Evolutionary conservation across 2,797 vertebrate genomes (phyloP).

Genomic region (Chiloscyllium punctatum): DNA sequence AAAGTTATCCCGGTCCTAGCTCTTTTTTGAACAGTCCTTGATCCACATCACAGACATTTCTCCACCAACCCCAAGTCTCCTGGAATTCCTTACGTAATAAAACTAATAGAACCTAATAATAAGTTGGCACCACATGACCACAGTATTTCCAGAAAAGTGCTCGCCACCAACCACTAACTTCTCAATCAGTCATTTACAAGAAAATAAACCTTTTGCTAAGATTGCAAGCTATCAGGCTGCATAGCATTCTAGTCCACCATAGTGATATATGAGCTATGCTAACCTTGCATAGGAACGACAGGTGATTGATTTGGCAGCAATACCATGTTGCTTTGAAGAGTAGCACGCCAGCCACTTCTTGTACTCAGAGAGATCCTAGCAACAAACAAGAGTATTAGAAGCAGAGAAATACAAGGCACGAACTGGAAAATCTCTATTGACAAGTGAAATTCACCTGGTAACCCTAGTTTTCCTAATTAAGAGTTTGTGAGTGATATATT

Average conservation of each 20-base stretch:
- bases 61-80: too few relatives aligned
- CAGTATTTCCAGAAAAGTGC: not conserved
- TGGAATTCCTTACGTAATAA: not conserved
- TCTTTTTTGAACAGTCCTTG: not conserved
- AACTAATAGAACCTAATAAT: not conserved
- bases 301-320: conserved; percentile 55
- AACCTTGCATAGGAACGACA: conserved; percentile 67
- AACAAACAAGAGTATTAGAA: not conserved
- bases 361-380: conserved; percentile 69
- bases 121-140: not conserved
- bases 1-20: not conserved
- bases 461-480: not conserved
- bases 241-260: not conserved
- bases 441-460: not conserved
- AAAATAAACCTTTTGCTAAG: not conserved
- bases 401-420: not conserved
- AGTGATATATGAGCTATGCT: not conserved
- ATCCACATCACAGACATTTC: not conserved
- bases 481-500: not conserved
- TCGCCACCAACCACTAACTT: too few relatives aligned
- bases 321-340: conserved; percentile 59
- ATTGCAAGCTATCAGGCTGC: not conserved
- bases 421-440: not conserved
- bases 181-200: not conserved
- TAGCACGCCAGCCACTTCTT: conserved; percentile 73